A percentile compares a stretch with the other conserved stretches of the same genome.
Evolutionary conservation across 2,888 invertebrate genomes (phyloP).

Genomic region (Poecilus cupreus): DNA sequence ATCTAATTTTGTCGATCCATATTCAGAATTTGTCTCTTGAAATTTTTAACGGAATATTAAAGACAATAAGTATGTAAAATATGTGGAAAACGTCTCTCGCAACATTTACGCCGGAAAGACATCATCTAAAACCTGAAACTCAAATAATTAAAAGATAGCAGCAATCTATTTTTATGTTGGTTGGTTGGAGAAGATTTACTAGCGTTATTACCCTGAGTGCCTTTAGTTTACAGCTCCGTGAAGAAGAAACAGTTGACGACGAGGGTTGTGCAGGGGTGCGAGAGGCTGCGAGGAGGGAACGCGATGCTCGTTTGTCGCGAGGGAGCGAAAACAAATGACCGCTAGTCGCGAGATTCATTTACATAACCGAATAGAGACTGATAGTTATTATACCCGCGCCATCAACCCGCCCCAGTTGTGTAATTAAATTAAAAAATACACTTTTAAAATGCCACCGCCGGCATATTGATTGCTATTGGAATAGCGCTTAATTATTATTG

Average conservation of each 20-base stretch:
- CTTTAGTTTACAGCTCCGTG: slow-evolving; percentile 43
- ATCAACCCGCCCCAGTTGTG: not conserved
- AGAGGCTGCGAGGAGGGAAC: not conserved
- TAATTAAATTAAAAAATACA: slow-evolving; percentile 48
- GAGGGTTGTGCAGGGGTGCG: not conserved
- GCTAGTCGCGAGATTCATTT: slow-evolving; percentile 51
- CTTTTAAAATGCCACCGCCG: slow-evolving; percentile 4
- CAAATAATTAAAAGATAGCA: slow-evolving; percentile 38
- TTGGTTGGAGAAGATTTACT: slow-evolving; percentile 29
- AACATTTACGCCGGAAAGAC: too few species aligned
- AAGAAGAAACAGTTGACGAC: slow-evolving; percentile 43
- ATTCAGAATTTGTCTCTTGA: too few species aligned
- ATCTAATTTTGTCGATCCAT: too few species aligned
- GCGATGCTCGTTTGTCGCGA: slow-evolving; percentile 42
- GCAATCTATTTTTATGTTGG: slow-evolving; percentile 35
- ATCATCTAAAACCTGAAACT: too few species aligned
- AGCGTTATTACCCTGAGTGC: slow-evolving; percentile 52
- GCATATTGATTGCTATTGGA: slow-evolving; percentile 33
- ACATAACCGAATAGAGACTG: slow-evolving; percentile 52
- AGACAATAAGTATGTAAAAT: too few species aligned
- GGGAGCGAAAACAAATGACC: slow-evolving; percentile 54
- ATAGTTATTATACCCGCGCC: slow-evolving; percentile 38
- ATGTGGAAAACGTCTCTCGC: too few species aligned
- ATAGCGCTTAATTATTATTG: too few species aligned
- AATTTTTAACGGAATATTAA: too few species aligned